Evolutionary conservation across 2,797 vertebrate species (phyloP).

Genomic region (Prunella strophiata): DNA sequence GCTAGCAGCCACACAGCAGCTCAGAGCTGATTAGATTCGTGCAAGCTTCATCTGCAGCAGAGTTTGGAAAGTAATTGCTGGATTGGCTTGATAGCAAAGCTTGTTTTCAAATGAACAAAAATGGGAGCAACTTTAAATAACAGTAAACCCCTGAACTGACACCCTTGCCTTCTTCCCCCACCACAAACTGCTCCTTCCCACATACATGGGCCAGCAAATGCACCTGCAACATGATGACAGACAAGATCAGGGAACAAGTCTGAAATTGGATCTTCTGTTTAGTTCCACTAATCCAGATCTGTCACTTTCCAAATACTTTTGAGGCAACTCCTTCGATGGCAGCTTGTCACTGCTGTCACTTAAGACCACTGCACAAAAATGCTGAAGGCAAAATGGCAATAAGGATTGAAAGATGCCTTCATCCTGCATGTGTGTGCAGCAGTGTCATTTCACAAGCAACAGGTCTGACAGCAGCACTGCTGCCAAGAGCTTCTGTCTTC

Average conservation of each 20-base stretch:
- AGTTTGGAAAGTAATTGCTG: neutral
- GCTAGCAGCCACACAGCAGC: neutral
- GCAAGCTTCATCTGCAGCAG: neutral
- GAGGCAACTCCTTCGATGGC: neutral
- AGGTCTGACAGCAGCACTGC: conserved; percentile 20
- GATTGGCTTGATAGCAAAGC: neutral
- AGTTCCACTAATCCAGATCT: neutral
- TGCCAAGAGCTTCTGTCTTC: conserved; percentile 34
- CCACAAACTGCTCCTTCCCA: neutral
- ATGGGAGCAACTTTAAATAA: neutral
- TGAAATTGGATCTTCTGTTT: neutral
- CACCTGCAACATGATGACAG: neutral
- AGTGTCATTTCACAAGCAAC: conserved; percentile 12
- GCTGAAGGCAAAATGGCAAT: neutral
- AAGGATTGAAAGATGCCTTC: neutral
- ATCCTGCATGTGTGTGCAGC: neutral
- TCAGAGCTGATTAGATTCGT: neutral
- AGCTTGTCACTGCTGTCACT: neutral
- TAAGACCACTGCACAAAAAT: neutral
- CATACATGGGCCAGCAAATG: neutral
- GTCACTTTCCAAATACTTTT: neutral
- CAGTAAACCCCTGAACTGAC: neutral
- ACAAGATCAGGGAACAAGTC: neutral
- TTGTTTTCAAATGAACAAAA: neutral
- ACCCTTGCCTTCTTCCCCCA: neutral